Evolutionary conservation across 2,888 invertebrate species (phyloP), one percentile per base, ranked within the genome.

Genomic region (Orchesellides sinensis): DNA sequence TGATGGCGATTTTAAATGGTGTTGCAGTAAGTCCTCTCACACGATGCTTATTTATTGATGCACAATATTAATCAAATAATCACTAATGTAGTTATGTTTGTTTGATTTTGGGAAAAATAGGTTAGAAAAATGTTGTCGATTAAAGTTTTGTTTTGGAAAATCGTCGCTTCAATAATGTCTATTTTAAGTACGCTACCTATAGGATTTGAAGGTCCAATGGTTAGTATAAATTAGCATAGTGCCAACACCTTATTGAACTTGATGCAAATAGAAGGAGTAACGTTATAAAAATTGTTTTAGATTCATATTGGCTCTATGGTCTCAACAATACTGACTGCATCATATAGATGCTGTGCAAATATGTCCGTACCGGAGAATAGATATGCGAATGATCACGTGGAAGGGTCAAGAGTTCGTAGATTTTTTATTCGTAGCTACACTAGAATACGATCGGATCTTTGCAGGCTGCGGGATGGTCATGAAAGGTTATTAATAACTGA

Each of bases 201-300:
- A 0, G 90, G 90, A 14, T 90, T 90, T n/a, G 90, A 90, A 85
- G 90, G 90, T 25, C 90, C 90, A 14, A 90, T 90, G 90, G 77
- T 78, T 56, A 27, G 32, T 6, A 6, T 70, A 23, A n/a, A 12
- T 63, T 63, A 29, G 23, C 17, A 19, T 5, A 45, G 14, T 56
- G n/a, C 12, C 23, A 21, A 52, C 32, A 40, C 10, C n/a, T 14
- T n/a, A 27, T 10, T 52, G 47, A 5, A 69, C 21, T 17, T 29
- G 25, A 8, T 35, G 45, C 19, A n/a, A 47, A 23, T 69, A 72
- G 5, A 6, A 72, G 8, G 19, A 66, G 14, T 66, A 5, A 12
- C 54, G 32, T 10, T 68, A 5, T 32, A 40, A 40, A 54, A 23
- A 23, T 70, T 2, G 19, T n/a, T n/a, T 5, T 23, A 78, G 77